Base-by-base conservation (phyloP, 2,797 vertebrate species). In the Sternarchorhynchus goeldii region DNA sequence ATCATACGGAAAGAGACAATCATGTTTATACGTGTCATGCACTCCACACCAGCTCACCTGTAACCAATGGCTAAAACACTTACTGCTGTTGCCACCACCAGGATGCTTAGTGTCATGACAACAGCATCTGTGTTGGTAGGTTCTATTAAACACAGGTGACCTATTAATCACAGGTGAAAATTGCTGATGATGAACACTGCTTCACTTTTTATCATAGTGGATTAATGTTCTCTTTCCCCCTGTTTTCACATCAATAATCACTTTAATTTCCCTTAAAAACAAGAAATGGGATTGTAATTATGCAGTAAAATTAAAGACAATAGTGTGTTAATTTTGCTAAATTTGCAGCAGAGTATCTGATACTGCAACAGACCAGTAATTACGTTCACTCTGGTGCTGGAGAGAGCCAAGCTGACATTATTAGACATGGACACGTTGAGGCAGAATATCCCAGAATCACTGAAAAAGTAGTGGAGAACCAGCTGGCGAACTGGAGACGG, bases 371-470 rank as follows among this genome's bases (percentile, higher is more conserved):
- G 29, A 94, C 95, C 90, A 85, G 93, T 91, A 85, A 91, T 91
- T 0, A 98, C 71, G 10, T 90, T 90, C 81, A 98, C 89, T 41
- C 91, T 95, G 65, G 96, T 90, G 81, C 92, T 97, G 75, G 95
- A 89, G 79, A 91, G 86, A 0, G 96, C 95, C 78, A 97, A 87
- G 76, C 95, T 94, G 81, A 94, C 93, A 8, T 94, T 92, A 63
- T 96, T 94, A 81, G 94, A 91, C 93, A 98, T 77, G 25, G 96
- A 96, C 82, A 99, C 93, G 25, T 97, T 98, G 86, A 98, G 92
- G 88, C 97, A 98, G 88, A 94, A 98, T 84, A 93, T 86, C 0
- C 96, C 97, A 0, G 94, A 94, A 53, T 91, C 84, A 2, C 95
- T 94, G 88, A 99, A 93, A 83, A 90, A 90, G 86, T 96, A 96